Evolutionary conservation across 2,113 vertebrate genomes (phyloP), one percentile per base, ranked within the genome.

Genomic region (Rostratula benghalensis): DNA sequence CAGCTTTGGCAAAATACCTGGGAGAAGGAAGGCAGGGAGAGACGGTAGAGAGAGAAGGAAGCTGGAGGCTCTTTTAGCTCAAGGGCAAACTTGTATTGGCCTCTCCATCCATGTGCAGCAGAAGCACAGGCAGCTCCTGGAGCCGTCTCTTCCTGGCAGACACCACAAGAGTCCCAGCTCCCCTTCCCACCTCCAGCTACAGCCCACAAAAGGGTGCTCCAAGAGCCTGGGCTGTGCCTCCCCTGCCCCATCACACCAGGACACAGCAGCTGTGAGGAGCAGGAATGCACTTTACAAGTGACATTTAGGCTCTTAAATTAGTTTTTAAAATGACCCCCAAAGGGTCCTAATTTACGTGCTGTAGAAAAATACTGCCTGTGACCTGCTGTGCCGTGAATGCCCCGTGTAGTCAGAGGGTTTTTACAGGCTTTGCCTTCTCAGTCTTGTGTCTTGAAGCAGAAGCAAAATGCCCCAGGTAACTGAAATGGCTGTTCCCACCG

Each of bases 341-440:
- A 70, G 19, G 45, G 18, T 83, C 43, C 45, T 64, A 22, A 50
- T 45, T 35, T 19, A 35, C 30, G 25, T 39, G 9, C 67, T 67
- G 35, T 45, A 56, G 61, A 30, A 63, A 68, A 75, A 46, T 23
- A 3, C 9, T 76, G 43, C 46, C 57, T 65, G 67, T 65, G 39
- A 22, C 46, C 45, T 56, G 51, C 68, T 70, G 37, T 70, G 24
- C n/a, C 1, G 0, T 45, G 69, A 81, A 18, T 19, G 7, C 13
- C 13, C n/a, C 1, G 0, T 17, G 5, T 20, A 56, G n/a, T n/a
- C 28, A 54, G 16, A 30, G 2, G 1, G 20, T 60, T 17, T n/a
- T 43, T 33, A 48, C 23, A n/a, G 65, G 37, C 24, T 64, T 77
- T 92, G 59, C 21, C 23, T 79, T 65, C 79, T 64, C 18, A 37